Base-by-base conservation (phyloP, 2,797 vertebrate genomes). In the Cryptoprocta ferox region DNA sequence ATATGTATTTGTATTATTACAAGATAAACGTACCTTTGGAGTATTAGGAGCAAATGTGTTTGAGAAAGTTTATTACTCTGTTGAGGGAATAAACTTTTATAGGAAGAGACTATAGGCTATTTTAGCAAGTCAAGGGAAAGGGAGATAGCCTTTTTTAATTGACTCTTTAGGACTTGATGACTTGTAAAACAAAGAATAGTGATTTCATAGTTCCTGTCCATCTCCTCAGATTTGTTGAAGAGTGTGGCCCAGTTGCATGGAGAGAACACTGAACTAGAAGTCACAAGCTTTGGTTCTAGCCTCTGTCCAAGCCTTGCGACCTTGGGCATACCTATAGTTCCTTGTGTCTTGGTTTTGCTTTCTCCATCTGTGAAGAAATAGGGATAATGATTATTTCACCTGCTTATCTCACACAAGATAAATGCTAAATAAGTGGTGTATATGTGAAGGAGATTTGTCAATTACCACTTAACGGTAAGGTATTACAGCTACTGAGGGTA, bases 51-150 rank as follows among this genome's bases (percentile, higher is more conserved):
- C 75, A 89, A 39, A 42, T 88, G n/a, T 88, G 48, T 92, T 93
- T 88, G 66, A 84, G 73, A 66, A 78, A 82, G 19, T 73, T 68
- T 86, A n/a, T n/a, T 93, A 75, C 42, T 68, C 50, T 89, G 63
- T 12, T 95, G 15, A 92, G 32, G 59, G 75, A 73, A 70, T 93
- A 95, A 88, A 86, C 65, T 76, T 12, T 78, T 83, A 2, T 32
- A 48, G 63, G 24, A 90, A 81, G 68, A 95, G 79, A 89, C 16
- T 45, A 13, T 16, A 95, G 53, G 35, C 30, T 90, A 0, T 86
- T 91, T 80, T 75, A 85, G 73, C 28, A 82, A 63, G 28, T 90
- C 37, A 91, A 50, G 94, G 94, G 59, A 92, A 95, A 92, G 35
- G 30, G 12, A 93, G 68, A 30, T 4, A 32, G 13, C 18, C 24